Evolutionary conservation across 2,797 vertebrate species (phyloP).

Genomic region (Pangasius mekongensis): DNA sequence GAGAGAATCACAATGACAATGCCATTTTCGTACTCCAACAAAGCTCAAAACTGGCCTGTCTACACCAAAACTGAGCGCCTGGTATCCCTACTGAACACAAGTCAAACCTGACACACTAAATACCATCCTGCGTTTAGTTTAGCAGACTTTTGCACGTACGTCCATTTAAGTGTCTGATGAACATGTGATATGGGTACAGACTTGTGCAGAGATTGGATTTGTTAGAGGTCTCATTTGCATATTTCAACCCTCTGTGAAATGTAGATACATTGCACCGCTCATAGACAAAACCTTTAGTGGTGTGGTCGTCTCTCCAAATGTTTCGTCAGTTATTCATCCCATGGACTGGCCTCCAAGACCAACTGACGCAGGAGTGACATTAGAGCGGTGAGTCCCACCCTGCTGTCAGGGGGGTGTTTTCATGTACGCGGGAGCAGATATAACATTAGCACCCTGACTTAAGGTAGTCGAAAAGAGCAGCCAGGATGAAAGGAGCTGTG

Average conservation of each 20-base stretch:
- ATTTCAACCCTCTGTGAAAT: too few species aligned
- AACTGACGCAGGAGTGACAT: conserved; percentile 44
- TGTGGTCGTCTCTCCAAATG: conserved; percentile 1
- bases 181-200: not conserved
- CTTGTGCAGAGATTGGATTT: not conserved
- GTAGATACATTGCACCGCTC: not conserved
- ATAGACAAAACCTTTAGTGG: not conserved
- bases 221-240: not conserved
- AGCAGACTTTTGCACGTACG: not conserved
- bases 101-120: not conserved
- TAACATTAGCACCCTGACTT: not conserved
- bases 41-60: not conserved
- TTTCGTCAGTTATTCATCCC: conserved; percentile 2
- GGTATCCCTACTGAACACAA: not conserved
- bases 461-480: conserved; percentile 20
- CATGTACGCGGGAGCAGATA: conserved; percentile 15
- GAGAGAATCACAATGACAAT: not conserved
- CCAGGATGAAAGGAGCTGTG: conserved; percentile 42
- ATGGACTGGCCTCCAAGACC: not conserved
- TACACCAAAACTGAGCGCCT: not conserved
- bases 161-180: not conserved
- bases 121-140: not conserved
- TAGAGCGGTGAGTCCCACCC: conserved; percentile 31
- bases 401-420: conserved; percentile 38
- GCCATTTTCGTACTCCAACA: not conserved